phyloP scores from a whole-genome alignment of 2,888 invertebrate genomes.

The Caenorhabditis becei region DNA sequence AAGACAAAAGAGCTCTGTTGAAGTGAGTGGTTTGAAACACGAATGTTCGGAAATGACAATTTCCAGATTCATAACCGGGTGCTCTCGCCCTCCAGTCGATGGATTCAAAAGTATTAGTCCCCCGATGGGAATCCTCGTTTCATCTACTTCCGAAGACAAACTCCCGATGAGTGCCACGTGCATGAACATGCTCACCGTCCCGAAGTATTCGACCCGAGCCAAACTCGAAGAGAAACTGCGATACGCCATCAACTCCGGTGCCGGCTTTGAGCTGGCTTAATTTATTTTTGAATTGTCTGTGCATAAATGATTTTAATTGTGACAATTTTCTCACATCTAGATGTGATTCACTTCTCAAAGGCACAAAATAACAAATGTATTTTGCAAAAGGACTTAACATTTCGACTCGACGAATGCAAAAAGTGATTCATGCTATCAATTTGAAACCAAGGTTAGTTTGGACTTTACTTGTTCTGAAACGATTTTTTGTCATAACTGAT shows the following conservation, averaged over 20 bases:
- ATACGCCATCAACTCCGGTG: constrained; percentile 67
- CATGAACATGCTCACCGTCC: constrained; percentile 96
- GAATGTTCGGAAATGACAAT: neutral
- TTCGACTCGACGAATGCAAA: no score
- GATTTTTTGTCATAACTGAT: no score
- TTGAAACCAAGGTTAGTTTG: no score
- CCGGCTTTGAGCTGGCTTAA: constrained; percentile 65
- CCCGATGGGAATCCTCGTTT: constrained; percentile 91
- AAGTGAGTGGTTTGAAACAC: constrained; percentile 84
- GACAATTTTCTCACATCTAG: no score
- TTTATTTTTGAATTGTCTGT: constrained; percentile 9
- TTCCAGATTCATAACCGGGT: constrained; percentile 87
- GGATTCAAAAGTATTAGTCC: constrained; percentile 97
- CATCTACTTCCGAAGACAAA: constrained; percentile 85
- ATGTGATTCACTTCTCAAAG: no score
- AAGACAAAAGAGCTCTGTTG: constrained; percentile 88
- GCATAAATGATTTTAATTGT: neutral
- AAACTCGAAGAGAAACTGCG: constrained; percentile 61
- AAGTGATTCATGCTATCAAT: no score
- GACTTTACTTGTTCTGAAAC: no score
- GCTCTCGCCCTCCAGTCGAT: constrained; percentile 94
- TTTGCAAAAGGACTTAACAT: no score
- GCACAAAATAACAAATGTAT: no score
- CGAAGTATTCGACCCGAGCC: constrained; percentile 82
- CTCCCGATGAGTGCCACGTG: constrained; percentile 98